Evolutionary conservation across 2,797 vertebrate species (phyloP).

Genomic region (Discoglossus pictus): DNA sequence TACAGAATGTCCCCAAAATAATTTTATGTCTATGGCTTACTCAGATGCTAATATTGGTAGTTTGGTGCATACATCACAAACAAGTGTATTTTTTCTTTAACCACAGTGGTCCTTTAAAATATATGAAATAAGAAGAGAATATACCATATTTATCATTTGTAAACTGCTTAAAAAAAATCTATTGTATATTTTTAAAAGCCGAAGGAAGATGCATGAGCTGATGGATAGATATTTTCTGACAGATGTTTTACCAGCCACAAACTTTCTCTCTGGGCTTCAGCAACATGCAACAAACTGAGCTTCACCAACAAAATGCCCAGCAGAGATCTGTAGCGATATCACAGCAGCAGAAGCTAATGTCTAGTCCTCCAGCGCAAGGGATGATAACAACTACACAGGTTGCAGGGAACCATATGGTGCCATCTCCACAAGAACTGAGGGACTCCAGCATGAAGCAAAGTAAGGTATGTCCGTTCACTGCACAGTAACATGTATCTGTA

Average conservation of each 20-base stretch:
- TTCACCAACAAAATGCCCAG: slow-evolving; percentile 22
- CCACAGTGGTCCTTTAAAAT: too few relatives aligned
- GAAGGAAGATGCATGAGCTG: too few relatives aligned
- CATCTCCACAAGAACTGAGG: slow-evolving; percentile 56
- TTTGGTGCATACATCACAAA: too few relatives aligned
- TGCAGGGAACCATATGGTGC: slow-evolving; percentile 57
- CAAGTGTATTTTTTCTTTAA: too few relatives aligned
- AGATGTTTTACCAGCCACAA: slow-evolving; percentile 74
- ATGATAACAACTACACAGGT: slow-evolving; percentile 62
- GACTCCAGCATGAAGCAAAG: slow-evolving; percentile 56
- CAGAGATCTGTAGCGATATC: neutral
- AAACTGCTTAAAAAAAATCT: too few relatives aligned
- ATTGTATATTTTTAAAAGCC: too few relatives aligned
- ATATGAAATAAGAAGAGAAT: too few relatives aligned
- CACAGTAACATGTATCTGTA: neutral
- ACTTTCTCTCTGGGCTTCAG: slow-evolving; percentile 64
- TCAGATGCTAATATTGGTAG: too few relatives aligned
- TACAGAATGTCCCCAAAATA: too few relatives aligned
- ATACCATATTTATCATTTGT: too few relatives aligned
- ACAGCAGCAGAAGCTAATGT: slow-evolving; percentile 55
- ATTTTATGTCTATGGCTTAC: too few relatives aligned
- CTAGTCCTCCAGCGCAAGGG: slow-evolving; percentile 60
- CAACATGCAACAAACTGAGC: slow-evolving; percentile 57
- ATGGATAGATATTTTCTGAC: slow-evolving; percentile 42
- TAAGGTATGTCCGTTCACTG: too few relatives aligned